Evolutionary conservation across 2,888 invertebrate species (phyloP).

Genomic region (Papilio gigon): DNA sequence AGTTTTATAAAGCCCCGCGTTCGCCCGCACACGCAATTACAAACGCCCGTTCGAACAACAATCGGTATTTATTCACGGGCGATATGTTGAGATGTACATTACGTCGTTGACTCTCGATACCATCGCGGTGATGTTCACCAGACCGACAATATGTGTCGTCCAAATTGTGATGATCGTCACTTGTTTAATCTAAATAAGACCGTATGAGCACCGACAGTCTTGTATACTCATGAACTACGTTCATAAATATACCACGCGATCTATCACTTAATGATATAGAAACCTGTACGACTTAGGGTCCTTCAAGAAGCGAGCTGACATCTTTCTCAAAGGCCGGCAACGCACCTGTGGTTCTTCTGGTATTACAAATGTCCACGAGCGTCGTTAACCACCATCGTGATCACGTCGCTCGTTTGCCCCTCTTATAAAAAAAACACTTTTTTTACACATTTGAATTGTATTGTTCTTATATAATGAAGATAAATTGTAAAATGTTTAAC

Average conservation of each 20-base stretch:
- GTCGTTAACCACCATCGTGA: too few species aligned
- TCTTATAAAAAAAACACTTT: too few species aligned
- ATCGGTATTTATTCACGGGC: constrained; percentile 73
- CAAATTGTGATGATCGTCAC: constrained; percentile 39
- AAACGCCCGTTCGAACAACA: constrained; percentile 76
- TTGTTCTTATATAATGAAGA: constrained; percentile 12
- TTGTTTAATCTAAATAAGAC: constrained; percentile 53
- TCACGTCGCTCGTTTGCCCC: too few species aligned
- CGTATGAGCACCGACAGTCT: constrained; percentile 54
- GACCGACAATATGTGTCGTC: constrained; percentile 56
- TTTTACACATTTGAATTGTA: constrained; percentile 4
- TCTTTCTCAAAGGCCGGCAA: too few species aligned
- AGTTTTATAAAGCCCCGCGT: constrained; percentile 80
- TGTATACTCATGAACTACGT: constrained; percentile 51
- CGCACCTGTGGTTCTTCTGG: too few species aligned
- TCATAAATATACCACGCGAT: constrained; percentile 68
- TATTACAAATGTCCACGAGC: too few species aligned
- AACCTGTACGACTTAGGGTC: too few species aligned
- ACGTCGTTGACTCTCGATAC: constrained; percentile 53
- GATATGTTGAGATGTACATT: constrained; percentile 71
- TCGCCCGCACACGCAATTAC: constrained; percentile 80
- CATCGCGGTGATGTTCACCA: constrained; percentile 49
- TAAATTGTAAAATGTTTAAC: neutral
- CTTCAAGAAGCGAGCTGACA: too few species aligned
- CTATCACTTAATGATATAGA: constrained; percentile 69